Base-by-base conservation (phyloP, 2,888 invertebrate species). In the Phaonia tiefii region DNA sequence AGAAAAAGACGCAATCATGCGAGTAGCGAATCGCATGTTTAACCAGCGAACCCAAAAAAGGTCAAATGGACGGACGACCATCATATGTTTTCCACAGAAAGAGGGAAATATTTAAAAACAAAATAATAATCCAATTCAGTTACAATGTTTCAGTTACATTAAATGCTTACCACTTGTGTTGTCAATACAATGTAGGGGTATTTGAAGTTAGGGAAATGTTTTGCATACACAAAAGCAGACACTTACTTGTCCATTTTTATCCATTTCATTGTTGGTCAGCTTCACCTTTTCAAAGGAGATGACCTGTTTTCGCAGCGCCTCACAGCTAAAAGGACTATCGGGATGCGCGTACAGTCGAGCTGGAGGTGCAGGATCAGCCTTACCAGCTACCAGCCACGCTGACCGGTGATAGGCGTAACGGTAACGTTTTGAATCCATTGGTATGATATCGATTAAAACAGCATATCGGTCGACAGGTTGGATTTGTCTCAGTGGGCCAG, bases 211-310 rank as follows among this genome's bases (percentile, higher is more conserved):
- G 13, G 22, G 54, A 20, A 5, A 49, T 17, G 8, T 25, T 11
- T 54, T 1, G 7, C 7, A 22, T 54, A 63, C n/a, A n/a, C n/a
- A n/a, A n/a, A n/a, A n/a, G 11, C 25, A 44, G 15, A 77, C 82
- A 92, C 95, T 93, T 91, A 98, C 98, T 93, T 98, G 97, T 91
- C 97, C 97, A 88, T 96, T 96, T 90, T 97, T 96, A 91, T 97
- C 97, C 95, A 98, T 96, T 92, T 98, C 98, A 92, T 98, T 99
- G 92, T 99, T 99, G 90, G 99, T 99, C 87, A 99, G 94, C 91
- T 99, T 99, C 91, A 98, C 97, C 92, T 99, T 99, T 92, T 99
- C 98, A 92, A 99, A 99, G 86, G 98, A 97, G 89, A 99, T 97
- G 89, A 98, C 97, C 92, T 98, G 98, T 92, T 98, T 98, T 90